These are phyloP conservation scores for Oasisia sp. DNA, from an alignment of 2,888 invertebrate genomes.

Conservation along the genomic window DNA sequence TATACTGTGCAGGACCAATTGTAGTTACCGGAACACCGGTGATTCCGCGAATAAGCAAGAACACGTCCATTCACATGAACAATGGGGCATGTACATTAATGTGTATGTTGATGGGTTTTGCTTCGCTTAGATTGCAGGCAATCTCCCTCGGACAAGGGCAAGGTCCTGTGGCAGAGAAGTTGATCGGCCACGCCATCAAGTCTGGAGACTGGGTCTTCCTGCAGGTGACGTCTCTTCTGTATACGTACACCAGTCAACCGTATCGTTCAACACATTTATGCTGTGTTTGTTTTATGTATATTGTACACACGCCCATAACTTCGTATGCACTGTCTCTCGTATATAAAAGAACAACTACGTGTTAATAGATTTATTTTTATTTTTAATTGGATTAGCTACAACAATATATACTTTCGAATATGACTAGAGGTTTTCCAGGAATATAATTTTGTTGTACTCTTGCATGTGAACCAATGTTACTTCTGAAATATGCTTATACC, in stretches of 20 bases:
- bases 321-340: no score
- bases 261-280: no score
- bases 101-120: not conserved
- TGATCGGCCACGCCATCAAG: conserved; percentile 61
- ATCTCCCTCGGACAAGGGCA: conserved; percentile 68
- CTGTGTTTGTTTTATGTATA: no score
- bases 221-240: conserved; percentile 53
- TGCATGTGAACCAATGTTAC: no score
- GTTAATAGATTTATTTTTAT: no score
- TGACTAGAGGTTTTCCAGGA: no score
- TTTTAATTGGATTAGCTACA: no score
- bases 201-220: conserved; percentile 67
- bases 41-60: not conserved
- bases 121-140: conserved; percentile 58
- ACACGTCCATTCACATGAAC: not conserved
- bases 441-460: no score
- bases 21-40: not conserved
- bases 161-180: conserved; percentile 67
- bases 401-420: no score
- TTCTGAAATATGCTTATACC: no score
- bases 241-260: not conserved
- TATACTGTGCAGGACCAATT: not conserved
- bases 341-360: no score
- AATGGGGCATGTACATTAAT: not conserved
- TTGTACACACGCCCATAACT: no score